Evolutionary conservation across 2,888 invertebrate species (phyloP).

Genomic region (Cerastis leucographa): DNA sequence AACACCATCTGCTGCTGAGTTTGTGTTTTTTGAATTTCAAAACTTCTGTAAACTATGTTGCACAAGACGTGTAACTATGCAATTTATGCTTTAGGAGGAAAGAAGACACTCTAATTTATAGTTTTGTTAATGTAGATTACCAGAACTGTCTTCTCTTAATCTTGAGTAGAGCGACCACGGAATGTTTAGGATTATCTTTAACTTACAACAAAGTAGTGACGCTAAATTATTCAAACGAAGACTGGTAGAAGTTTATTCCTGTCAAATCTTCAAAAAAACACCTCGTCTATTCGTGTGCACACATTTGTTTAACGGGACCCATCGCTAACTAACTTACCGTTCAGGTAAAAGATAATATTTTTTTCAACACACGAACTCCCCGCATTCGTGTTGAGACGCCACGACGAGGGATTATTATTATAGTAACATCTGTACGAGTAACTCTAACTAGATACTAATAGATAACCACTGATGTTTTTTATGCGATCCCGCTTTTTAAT

Average conservation of each 20-base stretch:
- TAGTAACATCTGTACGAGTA: slow-evolving; percentile 88
- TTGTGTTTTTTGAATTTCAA: slow-evolving; percentile 68
- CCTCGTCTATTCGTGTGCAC: slow-evolving; percentile 62
- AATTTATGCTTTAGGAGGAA: slow-evolving; percentile 55
- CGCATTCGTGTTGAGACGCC: slow-evolving; percentile 69
- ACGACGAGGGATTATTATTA: slow-evolving; percentile 85
- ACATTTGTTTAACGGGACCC: slow-evolving; percentile 74
- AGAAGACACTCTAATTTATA: slow-evolving; percentile 43
- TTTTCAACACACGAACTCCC: slow-evolving; percentile 71
- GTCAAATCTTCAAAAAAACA: slow-evolving; percentile 63
- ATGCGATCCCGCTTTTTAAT: slow-evolving; percentile 85
- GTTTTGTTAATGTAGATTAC: slow-evolving; percentile 39
- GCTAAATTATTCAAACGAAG: slow-evolving; percentile 54
- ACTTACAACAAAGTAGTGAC: slow-evolving; percentile 52
- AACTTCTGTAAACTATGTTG: slow-evolving; percentile 57
- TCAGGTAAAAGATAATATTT: slow-evolving; percentile 77
- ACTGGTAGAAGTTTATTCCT: slow-evolving; percentile 59
- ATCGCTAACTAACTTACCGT: slow-evolving; percentile 71
- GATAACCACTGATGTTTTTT: slow-evolving; percentile 90
- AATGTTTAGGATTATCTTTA: slow-evolving; percentile 32
- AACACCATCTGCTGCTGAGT: slow-evolving; percentile 69
- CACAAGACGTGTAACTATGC: slow-evolving; percentile 49
- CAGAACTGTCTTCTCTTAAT: slow-evolving; percentile 44
- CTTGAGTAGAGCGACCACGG: slow-evolving; percentile 12
- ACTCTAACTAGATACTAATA: slow-evolving; percentile 90